Percentiles rank a stretch among this genome's conserved stretches.
Conservation (phyloP, 1,140 invertebrate genomes). For the Leptinotarsa texana region DNA sequence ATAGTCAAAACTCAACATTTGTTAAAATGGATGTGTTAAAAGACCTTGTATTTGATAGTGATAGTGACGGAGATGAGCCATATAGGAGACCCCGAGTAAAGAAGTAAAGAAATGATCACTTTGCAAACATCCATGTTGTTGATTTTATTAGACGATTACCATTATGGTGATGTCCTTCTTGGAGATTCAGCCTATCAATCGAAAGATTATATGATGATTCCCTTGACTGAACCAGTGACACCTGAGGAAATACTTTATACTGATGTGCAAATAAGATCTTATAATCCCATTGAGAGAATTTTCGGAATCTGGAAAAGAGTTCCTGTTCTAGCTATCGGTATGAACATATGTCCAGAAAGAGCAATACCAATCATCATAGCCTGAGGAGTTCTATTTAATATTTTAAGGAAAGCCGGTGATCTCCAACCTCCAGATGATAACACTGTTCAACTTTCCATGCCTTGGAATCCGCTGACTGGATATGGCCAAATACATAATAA, state of each 20-base stretch:
- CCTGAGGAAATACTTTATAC: neutral
- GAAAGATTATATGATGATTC: neutral
- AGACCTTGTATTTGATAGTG: too few species aligned
- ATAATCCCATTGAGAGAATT: neutral
- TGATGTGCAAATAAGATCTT: neutral
- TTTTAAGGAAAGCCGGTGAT: neutral
- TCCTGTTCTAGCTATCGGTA: neutral
- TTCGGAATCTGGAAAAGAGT: neutral
- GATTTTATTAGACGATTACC: too few species aligned
- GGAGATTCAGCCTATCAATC: neutral
- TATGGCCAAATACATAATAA: too few species aligned
- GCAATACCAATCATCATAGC: neutral
- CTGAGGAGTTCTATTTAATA: neutral
- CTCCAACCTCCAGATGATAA: neutral
- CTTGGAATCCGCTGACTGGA: neutral
- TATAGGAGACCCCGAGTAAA: too few species aligned
- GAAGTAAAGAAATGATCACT: too few species aligned
- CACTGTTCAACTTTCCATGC: neutral
- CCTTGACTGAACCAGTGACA: neutral
- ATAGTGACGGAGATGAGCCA: too few species aligned
- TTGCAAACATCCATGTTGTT: too few species aligned
- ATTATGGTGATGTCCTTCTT: neutral
- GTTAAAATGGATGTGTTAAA: too few species aligned
- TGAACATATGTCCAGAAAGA: constrained; percentile 9
- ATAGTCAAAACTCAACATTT: too few species aligned